Evolutionary conservation across 2,888 invertebrate species (phyloP), one percentile per base, ranked within the genome.

Genomic region (Himalopsyche japonica): DNA sequence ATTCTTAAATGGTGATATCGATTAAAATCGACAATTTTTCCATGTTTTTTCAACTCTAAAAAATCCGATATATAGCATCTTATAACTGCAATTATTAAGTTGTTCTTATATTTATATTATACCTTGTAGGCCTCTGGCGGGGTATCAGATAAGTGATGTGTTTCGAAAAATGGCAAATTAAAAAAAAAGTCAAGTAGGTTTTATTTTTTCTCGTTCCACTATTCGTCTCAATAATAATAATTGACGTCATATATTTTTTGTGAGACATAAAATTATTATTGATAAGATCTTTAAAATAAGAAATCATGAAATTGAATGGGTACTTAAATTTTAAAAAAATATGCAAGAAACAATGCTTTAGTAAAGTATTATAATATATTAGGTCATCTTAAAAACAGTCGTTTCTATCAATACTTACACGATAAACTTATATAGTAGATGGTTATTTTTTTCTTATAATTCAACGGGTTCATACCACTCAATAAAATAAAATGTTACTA

Each of bases 231-330:
- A 70, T 70, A 70, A 70, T 70, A 70, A 70, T 70, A 70, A 70
- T 70, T 27, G 70, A 70, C 70, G 70, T 70, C 70, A 70, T 70
- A 70, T 70, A 15, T 70, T 70, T 70, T 70, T 70, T 70, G 57
- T 15, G 12, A 70, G 70, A 70, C 24, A 70, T 70, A 70, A 70
- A 70, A 70, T 70, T 70, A 30, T 70, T 70, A 30, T 70, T 70
- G 70, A 70, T 70, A 70, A 27, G 70, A 70, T 70, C 70, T 70
- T 10, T 70, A 27, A 70, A 70, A 70, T 70, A 70, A 70, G 27
- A 84, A 84, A 81, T 84, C 70, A 78, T 78, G 37, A 84, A 81
- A 81, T 81, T 84, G 49, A 84, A 84, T 81, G 81, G 81, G 70
- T 79, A 79, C 79, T 82, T 82, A 82, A 82, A 78, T 49, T 77